phyloP scores from a whole-genome alignment of 1,140 invertebrate species.

The Lepidurus packardi region DNA sequence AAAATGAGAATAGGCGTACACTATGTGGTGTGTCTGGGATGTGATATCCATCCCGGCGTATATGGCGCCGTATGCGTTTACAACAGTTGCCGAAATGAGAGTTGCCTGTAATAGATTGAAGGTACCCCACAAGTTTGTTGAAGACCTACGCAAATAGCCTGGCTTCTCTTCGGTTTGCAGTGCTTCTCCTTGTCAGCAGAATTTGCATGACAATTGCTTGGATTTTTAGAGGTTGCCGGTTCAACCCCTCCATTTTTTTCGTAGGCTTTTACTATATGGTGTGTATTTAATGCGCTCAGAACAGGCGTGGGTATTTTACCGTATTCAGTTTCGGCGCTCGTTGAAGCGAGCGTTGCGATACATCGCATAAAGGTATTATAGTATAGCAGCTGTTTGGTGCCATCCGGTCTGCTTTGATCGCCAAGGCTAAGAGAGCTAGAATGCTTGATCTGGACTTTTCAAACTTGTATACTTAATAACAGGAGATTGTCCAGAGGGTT shows the following conservation, averaged over 20 bases:
- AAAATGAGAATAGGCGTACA: slow-evolving; percentile 10
- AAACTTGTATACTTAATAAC: too few species aligned
- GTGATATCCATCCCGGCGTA: neutral
- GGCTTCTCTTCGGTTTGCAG: slow-evolving; percentile 11
- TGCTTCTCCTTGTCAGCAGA: neutral
- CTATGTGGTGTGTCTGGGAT: slow-evolving; percentile 23
- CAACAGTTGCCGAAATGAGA: slow-evolving; percentile 41
- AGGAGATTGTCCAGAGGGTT: neutral
- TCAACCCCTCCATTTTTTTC: slow-evolving; percentile 20
- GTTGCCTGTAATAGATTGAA: slow-evolving; percentile 30
- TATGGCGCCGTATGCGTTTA: slow-evolving; percentile 33
- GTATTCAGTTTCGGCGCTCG: slow-evolving; percentile 38
- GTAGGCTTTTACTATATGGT: slow-evolving; percentile 26
- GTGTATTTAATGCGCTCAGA: slow-evolving; percentile 20
- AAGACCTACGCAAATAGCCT: neutral
- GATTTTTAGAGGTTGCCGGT: neutral
- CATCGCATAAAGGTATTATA: slow-evolving; percentile 34
- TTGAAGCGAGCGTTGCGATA: slow-evolving; percentile 39
- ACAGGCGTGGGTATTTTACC: neutral
- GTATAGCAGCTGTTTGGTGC: neutral
- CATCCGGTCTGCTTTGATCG: neutral
- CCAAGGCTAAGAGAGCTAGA: neutral
- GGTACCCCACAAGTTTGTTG: slow-evolving; percentile 26
- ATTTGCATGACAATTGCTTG: too few species aligned
- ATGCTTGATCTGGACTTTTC: too few species aligned